Conservation (phyloP, 2,888 invertebrate species). For the Uloborus plumipes region DNA sequence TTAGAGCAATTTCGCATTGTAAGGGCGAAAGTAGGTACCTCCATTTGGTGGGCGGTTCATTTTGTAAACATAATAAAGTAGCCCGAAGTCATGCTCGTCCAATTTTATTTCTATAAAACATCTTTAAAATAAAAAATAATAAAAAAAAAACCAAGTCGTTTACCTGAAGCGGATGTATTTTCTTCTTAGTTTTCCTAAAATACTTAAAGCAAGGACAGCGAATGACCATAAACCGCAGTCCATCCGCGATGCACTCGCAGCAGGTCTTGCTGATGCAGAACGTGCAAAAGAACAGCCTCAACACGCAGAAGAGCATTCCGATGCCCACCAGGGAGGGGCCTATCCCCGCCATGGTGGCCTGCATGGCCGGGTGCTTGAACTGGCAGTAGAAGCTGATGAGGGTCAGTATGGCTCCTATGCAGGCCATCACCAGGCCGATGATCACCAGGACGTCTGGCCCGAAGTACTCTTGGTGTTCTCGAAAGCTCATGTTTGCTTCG, state of each 20-base stretch:
- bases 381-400: constrained; percentile 59
- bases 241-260: constrained; percentile 51
- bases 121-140: no score
- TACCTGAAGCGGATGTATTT: constrained; percentile 43
- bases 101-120: background rate
- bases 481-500: constrained; percentile 61
- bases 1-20: no score
- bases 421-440: constrained; percentile 44
- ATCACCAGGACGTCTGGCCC: constrained; percentile 62
- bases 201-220: constrained; percentile 37
- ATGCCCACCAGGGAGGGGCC: constrained; percentile 62
- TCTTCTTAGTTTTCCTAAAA: constrained; percentile 31
- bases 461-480: constrained; percentile 54
- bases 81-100: background rate
- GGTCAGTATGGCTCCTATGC: constrained; percentile 50
- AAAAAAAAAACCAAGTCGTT: constrained; percentile 2
- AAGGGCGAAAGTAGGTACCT: no score
- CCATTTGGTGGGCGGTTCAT: no score
- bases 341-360: constrained; percentile 58
- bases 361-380: constrained; percentile 52
- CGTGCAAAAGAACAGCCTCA: constrained; percentile 61
- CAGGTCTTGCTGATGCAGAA: constrained; percentile 54
- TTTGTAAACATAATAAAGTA: background rate
- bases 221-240: constrained; percentile 21
- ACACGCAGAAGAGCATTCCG: constrained; percentile 58